These are phyloP conservation scores for Chaetodon trifasciatus DNA, from an alignment of 2,797 vertebrate genomes.

Conservation along the genomic window DNA sequence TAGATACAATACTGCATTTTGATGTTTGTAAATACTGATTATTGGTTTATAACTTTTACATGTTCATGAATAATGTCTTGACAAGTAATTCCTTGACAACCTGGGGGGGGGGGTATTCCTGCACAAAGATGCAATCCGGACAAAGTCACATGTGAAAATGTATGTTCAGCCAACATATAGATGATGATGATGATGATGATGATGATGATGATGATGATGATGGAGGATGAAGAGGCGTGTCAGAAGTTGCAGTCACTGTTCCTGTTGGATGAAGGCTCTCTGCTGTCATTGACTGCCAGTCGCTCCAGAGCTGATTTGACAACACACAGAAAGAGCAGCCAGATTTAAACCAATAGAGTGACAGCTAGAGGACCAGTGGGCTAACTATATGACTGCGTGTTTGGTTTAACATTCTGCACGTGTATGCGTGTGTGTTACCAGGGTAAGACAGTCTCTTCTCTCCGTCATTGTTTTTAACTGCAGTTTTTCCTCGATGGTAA, in stretches of 20 bases:
- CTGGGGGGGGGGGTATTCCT: neutral
- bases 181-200: neutral
- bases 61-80: no score
- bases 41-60: neutral
- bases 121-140: neutral
- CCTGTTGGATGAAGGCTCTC: constrained; percentile 84
- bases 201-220: constrained; percentile 4
- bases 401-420: neutral
- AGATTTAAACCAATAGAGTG: neutral
- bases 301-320: constrained; percentile 80
- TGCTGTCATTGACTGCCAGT: constrained; percentile 73
- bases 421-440: constrained; percentile 62
- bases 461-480: constrained; percentile 63
- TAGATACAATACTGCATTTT: neutral
- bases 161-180: neutral
- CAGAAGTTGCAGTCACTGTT: constrained; percentile 80
- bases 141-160: neutral
- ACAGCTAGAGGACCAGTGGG: neutral
- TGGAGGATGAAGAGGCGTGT: constrained; percentile 6
- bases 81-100: neutral
- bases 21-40: neutral
- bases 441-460: constrained; percentile 79
- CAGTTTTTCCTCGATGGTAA: constrained; percentile 80
- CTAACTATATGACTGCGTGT: neutral
- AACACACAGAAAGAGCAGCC: constrained; percentile 29